Evolutionary conservation across 2,797 vertebrate genomes (phyloP).

Genomic region (Myotis planiceps): DNA sequence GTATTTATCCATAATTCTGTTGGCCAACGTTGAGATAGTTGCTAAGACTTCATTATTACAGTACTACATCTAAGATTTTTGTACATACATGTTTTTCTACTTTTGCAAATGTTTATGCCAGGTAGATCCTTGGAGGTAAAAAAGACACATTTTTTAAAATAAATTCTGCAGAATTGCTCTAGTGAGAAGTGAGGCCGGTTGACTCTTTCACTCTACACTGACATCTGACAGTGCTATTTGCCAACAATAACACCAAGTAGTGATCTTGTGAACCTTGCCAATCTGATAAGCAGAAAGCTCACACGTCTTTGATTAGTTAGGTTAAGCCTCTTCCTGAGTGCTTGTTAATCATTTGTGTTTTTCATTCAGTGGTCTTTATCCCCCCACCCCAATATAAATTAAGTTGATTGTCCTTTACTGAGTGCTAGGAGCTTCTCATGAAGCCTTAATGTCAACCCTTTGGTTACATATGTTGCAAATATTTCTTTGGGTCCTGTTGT

Average conservation of each 20-base stretch:
- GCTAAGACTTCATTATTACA: not conserved
- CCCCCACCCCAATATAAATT: not conserved
- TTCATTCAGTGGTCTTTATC: not conserved
- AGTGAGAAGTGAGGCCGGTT: not conserved
- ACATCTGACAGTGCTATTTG: not conserved
- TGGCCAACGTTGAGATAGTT: not conserved
- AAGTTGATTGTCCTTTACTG: not conserved
- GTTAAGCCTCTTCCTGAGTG: not conserved
- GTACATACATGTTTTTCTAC: not conserved
- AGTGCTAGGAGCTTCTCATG: not conserved
- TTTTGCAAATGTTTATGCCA: slow-evolving; percentile 33
- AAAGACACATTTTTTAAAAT: slow-evolving; percentile 1
- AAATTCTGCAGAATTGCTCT: not conserved
- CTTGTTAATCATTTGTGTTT: not conserved
- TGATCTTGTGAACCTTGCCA: not conserved
- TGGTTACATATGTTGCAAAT: not conserved
- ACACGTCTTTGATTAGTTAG: not conserved
- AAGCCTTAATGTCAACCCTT: not conserved
- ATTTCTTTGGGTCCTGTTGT: not conserved
- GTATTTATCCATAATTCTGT: not conserved
- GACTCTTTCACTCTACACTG: not conserved
- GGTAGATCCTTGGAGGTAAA: not conserved
- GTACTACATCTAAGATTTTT: not conserved
- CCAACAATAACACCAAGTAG: not conserved
- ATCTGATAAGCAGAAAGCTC: not conserved